Evolutionary conservation across 2,888 invertebrate species (phyloP), one percentile per base, ranked within the genome.

Genomic region (Molorchus minor): DNA sequence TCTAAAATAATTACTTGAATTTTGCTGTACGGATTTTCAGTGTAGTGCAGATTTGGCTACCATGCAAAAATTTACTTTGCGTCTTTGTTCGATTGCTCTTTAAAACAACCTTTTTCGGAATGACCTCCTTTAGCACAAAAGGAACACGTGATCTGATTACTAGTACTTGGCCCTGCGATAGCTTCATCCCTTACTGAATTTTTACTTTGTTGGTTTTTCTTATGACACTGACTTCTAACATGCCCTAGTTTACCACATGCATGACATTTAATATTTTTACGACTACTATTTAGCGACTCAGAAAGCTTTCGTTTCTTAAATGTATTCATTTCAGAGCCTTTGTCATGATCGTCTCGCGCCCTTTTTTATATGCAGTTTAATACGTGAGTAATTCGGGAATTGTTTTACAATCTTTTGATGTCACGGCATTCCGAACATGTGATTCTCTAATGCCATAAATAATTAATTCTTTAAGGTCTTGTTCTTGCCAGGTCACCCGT

Each of bases 381-480:
- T 54, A 68, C 20, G 56, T 43, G 12, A 70, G 30, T 15, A 68
- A 41, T 40, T 70, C 67, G 1, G 61, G 54, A 15, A 69, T 54
- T 19, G 55, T 67, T 25, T 52, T 33, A 58, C 49, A 58, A 49
- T 65, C 56, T 25, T 40, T 20, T 33, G 54, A 56, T 17, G 38
- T 56, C 13, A 54, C 56, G 25, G 53, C 49, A 44, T 52, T 56
- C 7, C 51, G 55, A 15, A 67, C 58, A 54, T 69, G 56, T n/a
- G 29, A 30, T 33, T 64, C 67, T 29, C 25, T 40, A 38, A 70
- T 69, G 12, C 66, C 67, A 46, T 64, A 47, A 41, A 64, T 52
- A 21, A 67, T 64, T 21, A 69, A 29, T 55, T 69, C 67, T 15
- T 67, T 58, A 35, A 64, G 40, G 55, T 68, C 71, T 43, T 19